These are phyloP conservation scores for Eledona agricola DNA, from an alignment of 2,888 invertebrate species.

Conservation along the genomic window DNA sequence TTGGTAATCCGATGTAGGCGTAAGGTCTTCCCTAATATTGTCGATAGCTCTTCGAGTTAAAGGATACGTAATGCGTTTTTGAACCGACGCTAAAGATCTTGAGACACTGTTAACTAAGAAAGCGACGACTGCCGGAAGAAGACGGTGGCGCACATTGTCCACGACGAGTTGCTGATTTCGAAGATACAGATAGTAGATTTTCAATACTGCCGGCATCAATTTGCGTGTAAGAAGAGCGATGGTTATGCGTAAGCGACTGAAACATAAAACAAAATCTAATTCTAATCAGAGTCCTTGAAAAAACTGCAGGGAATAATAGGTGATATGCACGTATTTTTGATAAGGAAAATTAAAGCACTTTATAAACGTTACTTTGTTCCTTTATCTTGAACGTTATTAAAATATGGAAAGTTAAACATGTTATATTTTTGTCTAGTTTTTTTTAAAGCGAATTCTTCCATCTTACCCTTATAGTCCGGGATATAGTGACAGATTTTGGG, in stretches of 20 bases:
- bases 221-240: conserved; percentile 54
- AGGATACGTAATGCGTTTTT: conserved; percentile 53
- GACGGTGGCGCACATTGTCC: conserved; percentile 53
- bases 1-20: conserved; percentile 1
- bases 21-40: conserved; percentile 19
- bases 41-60: conserved; percentile 33
- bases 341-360: too few relatives aligned
- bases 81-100: conserved; percentile 58
- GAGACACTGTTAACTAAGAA: conserved; percentile 60
- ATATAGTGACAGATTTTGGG: too few relatives aligned
- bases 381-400: too few relatives aligned
- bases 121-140: conserved; percentile 58
- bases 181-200: conserved; percentile 57
- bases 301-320: too few relatives aligned
- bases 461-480: too few relatives aligned
- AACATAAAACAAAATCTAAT: conserved; percentile 37
- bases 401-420: too few relatives aligned
- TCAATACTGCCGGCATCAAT: conserved; percentile 56
- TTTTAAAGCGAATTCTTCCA: too few relatives aligned
- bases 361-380: too few relatives aligned
- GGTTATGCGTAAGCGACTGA: conserved; percentile 58
- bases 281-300: background rate
- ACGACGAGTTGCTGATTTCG: conserved; percentile 57
- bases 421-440: too few relatives aligned
- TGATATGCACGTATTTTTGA: too few relatives aligned